A percentile compares a stretch with the other conserved stretches of the same genome.
These are phyloP conservation scores for Plectropomus leopardus DNA, from an alignment of 2,113 vertebrate species.

Conservation along the genomic window DNA sequence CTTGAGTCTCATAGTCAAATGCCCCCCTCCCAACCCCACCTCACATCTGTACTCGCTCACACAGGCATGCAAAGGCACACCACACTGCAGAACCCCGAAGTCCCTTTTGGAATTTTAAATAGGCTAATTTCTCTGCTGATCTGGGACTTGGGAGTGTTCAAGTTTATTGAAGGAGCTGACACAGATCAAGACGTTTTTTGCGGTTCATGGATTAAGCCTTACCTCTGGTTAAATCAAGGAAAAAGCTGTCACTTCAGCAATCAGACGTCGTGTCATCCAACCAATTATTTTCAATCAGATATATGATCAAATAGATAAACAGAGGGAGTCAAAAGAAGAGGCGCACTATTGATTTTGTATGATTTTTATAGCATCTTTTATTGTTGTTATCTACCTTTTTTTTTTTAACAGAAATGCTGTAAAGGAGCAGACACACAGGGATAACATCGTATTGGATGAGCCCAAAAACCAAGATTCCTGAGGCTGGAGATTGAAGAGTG, in stretches of 20 bases:
- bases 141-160: slow-evolving; percentile 77
- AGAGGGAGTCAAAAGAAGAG: not conserved
- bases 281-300: slow-evolving; percentile 22
- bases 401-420: slow-evolving; percentile 12
- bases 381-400: slow-evolving; percentile 40
- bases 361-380: slow-evolving; percentile 17
- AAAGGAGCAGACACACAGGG: slow-evolving; percentile 41
- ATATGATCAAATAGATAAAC: not conserved
- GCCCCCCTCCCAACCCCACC: slow-evolving; percentile 16
- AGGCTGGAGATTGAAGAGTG: slow-evolving; percentile 73
- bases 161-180: slow-evolving; percentile 76
- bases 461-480: slow-evolving; percentile 66
- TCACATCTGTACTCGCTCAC: slow-evolving; percentile 14
- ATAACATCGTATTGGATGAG: slow-evolving; percentile 61
- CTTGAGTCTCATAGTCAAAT: slow-evolving; percentile 30
- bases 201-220: slow-evolving; percentile 65
- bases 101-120: slow-evolving; percentile 72
- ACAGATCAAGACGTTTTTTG: slow-evolving; percentile 72
- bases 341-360: not conserved
- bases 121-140: slow-evolving; percentile 86
- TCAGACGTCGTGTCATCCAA: slow-evolving; percentile 13
- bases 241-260: slow-evolving; percentile 44
- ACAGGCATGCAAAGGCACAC: slow-evolving; percentile 24
- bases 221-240: slow-evolving; percentile 54
- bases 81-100: slow-evolving; percentile 7